These are phyloP conservation scores for Turritopsis dohrnii DNA, from an alignment of 30 jellyfish, hydroid and myxozoan species.

Conservation along the genomic window DNA sequence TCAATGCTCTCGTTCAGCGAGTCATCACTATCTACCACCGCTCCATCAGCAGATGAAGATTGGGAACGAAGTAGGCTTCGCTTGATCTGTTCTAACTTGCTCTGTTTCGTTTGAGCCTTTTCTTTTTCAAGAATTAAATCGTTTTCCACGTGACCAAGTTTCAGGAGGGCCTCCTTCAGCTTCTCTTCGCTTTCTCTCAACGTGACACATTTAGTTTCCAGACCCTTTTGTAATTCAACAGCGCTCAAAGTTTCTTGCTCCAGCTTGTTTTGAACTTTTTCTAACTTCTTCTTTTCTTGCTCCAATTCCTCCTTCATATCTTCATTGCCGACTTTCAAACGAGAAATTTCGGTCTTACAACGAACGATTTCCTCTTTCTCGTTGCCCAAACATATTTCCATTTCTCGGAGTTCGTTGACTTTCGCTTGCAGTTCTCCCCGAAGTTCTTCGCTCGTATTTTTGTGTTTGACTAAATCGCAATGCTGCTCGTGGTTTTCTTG, in stretches of 20 bases:
- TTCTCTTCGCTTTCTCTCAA: neutral
- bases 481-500: conserved; percentile 5
- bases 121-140: conserved; percentile 17
- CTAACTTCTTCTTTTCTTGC: neutral
- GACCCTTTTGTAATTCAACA: conserved; percentile 14
- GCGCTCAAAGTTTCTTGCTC: conserved; percentile 9
- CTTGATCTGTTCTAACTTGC: conserved; percentile 22
- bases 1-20: conserved; percentile 15
- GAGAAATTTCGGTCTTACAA: conserved; percentile 21
- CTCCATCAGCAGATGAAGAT: neutral
- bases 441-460: neutral
- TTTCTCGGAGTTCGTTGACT: neutral
- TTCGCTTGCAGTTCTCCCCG: neutral
- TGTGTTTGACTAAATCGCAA: neutral
- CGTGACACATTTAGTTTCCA: neutral
- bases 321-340: neutral
- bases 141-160: conserved; percentile 5
- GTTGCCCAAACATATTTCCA: neutral
- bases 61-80: neutral
- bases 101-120: conserved; percentile 17
- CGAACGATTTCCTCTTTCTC: conserved; percentile 26
- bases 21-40: conserved; percentile 1
- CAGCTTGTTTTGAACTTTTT: neutral
- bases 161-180: conserved; percentile 1
- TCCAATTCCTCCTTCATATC: conserved; percentile 8